Percentiles rank a stretch among this genome's conserved stretches.
phyloP scores from a whole-genome alignment of 2,113 vertebrate genomes.

The Apodemus speciosus region DNA sequence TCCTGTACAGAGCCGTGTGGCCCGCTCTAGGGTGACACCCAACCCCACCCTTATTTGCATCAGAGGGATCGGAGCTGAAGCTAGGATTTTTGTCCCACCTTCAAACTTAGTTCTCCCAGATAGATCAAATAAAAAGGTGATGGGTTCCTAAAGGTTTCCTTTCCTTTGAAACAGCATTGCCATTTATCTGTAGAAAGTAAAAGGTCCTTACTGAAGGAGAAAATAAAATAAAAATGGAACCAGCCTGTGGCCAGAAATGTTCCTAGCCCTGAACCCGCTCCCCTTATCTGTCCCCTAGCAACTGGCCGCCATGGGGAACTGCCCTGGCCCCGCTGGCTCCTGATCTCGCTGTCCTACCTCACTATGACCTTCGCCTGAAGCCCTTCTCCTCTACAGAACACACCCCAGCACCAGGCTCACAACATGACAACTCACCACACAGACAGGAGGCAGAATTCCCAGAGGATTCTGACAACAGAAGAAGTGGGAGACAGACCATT shows the following conservation, averaged over 20 bases:
- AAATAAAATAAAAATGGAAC: neutral
- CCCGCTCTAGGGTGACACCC: no score
- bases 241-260: neutral
- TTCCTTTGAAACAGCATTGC: neutral
- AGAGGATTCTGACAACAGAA: neutral
- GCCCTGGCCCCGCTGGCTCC: no score
- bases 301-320: no score
- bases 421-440: neutral
- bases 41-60: neutral
- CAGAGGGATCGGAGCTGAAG: neutral
- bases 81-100: slow-evolving; percentile 1
- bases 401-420: neutral
- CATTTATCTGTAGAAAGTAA: neutral
- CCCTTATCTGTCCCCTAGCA: neutral
- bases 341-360: neutral
- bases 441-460: neutral
- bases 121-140: neutral
- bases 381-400: neutral
- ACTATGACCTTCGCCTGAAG: neutral
- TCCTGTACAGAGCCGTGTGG: neutral
- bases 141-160: neutral
- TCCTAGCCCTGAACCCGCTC: neutral
- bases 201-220: neutral
- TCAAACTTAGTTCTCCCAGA: slow-evolving; percentile 18
- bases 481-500: neutral